Percentiles rank a stretch among this genome's conserved stretches.
Evolutionary conservation across 2,113 vertebrate species (phyloP).

Genomic region (Ascaphus truei): DNA sequence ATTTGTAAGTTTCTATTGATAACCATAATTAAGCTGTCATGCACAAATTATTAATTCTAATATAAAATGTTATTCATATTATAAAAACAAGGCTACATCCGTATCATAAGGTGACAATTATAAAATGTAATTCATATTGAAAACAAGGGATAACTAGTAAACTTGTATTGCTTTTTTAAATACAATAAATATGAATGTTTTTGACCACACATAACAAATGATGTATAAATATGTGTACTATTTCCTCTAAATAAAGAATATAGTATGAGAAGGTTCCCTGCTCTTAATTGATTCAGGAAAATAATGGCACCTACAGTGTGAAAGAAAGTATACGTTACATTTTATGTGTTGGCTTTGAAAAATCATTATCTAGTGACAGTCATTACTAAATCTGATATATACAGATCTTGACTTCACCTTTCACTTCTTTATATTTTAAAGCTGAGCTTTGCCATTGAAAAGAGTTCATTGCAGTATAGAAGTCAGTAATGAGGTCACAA

Average conservation of each 20-base stretch:
- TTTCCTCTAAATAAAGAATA: background rate
- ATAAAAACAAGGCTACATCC: too few relatives aligned
- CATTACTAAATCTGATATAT: conserved; percentile 25
- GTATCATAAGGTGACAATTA: too few relatives aligned
- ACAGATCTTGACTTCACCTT: background rate
- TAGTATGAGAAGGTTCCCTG: background rate
- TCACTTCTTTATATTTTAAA: background rate
- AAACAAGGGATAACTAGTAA: too few relatives aligned
- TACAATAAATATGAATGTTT: too few relatives aligned
- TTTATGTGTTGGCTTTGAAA: conserved; percentile 20
- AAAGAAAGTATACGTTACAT: conserved; percentile 9
- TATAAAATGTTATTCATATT: too few relatives aligned
- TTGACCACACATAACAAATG: too few relatives aligned
- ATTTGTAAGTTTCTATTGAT: too few relatives aligned
- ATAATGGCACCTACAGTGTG: background rate
- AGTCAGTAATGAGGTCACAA: conserved; percentile 38
- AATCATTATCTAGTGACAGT: conserved; percentile 31
- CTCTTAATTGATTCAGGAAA: conserved; percentile 11
- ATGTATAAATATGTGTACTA: too few relatives aligned
- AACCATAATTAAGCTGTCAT: too few relatives aligned
- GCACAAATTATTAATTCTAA: too few relatives aligned
- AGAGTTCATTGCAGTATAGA: conserved; percentile 16
- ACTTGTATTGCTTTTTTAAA: too few relatives aligned
- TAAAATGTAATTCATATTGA: too few relatives aligned
- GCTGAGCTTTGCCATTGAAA: background rate